phyloP scores from a whole-genome alignment of 2,113 vertebrate genomes.

The Lampris incognitus region DNA sequence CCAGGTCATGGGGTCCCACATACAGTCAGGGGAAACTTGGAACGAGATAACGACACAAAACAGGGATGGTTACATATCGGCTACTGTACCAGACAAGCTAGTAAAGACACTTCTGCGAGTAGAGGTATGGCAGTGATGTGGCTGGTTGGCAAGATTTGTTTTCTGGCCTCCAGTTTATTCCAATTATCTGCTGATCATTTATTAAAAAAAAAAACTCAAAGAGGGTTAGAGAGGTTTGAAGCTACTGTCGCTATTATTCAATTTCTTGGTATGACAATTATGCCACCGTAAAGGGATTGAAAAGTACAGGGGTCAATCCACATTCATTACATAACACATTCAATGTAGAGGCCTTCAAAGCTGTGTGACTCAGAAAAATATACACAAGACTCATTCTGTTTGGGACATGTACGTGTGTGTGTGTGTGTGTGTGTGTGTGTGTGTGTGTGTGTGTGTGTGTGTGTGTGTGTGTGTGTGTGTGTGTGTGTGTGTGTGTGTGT shows the following conservation, averaged over 20 bases:
- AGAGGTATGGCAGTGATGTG: constrained; percentile 31
- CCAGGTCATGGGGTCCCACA: neutral
- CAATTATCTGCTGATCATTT: constrained; percentile 60
- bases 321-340: constrained; percentile 23
- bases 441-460: constrained; percentile 6
- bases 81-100: neutral
- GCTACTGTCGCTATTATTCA: constrained; percentile 54
- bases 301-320: constrained; percentile 41
- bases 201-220: constrained; percentile 59
- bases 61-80: constrained; percentile 6
- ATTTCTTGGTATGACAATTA: constrained; percentile 62
- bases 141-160: constrained; percentile 29
- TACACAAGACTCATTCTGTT: neutral
- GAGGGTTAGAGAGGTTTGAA: constrained; percentile 59
- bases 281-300: constrained; percentile 52
- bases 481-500: constrained; percentile 17
- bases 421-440: constrained; percentile 9
- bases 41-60: neutral
- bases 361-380: neutral
- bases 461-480: constrained; percentile 5
- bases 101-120: constrained; percentile 12
- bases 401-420: neutral
- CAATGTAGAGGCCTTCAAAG: constrained; percentile 24
- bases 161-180: constrained; percentile 65
- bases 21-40: neutral